These are phyloP conservation scores for Momotus momota DNA, from an alignment of 2,797 vertebrate genomes.

Conservation along the genomic window DNA sequence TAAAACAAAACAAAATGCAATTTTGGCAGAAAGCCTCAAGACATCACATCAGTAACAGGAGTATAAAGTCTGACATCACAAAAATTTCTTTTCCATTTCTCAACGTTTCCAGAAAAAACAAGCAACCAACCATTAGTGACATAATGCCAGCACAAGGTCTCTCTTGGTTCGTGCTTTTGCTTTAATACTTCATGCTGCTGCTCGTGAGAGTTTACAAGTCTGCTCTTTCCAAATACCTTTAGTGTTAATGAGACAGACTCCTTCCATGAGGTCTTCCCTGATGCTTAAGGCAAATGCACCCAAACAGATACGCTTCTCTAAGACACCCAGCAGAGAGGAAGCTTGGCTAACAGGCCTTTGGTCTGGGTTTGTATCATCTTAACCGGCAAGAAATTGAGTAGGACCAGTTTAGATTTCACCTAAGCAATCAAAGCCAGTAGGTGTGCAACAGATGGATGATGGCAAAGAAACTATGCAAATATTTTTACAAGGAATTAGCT, in stretches of 20 bases:
- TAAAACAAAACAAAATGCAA: not conserved
- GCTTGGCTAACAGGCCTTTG: not conserved
- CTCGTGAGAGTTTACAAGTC: not conserved
- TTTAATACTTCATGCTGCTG: not conserved
- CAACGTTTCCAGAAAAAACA: not conserved
- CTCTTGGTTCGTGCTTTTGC: not conserved
- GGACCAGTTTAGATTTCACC: not conserved
- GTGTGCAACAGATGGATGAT: not conserved
- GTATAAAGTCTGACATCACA: not conserved
- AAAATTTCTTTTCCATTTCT: slow-evolving; percentile 23
- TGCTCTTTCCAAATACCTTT: not conserved
- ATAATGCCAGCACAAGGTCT: not conserved
- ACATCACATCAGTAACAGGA: not conserved
- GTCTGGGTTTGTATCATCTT: not conserved
- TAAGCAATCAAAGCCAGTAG: not conserved
- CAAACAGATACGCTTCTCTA: not conserved
- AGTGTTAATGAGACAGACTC: not conserved
- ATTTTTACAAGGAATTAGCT: not conserved
- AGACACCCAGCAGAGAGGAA: not conserved
- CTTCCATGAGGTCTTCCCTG: not conserved
- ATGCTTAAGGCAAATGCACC: not conserved
- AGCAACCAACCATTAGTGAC: not conserved
- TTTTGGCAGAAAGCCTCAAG: not conserved
- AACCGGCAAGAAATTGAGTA: not conserved
- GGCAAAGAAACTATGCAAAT: not conserved